phyloP scores from a whole-genome alignment of 2,888 invertebrate species.

The Apamea monoglypha region DNA sequence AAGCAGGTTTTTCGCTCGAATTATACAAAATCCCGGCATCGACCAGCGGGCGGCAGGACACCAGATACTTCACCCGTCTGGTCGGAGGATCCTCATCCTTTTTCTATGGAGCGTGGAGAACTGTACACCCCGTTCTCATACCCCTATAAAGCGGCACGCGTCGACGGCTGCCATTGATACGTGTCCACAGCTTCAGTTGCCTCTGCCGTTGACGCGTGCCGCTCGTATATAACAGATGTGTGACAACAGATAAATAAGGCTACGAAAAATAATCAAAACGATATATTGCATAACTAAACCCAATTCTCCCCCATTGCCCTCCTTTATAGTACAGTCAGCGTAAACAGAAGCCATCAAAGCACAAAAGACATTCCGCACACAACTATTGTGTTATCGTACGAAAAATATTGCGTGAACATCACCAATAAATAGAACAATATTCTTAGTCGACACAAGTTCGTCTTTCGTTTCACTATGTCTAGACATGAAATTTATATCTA shows the following conservation, averaged over 20 bases:
- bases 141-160: background rate
- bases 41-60: background rate
- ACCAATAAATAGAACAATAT: constrained; percentile 78
- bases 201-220: too few species aligned
- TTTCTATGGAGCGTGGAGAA: background rate
- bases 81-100: too few species aligned
- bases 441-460: constrained; percentile 75
- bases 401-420: constrained; percentile 75
- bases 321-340: constrained; percentile 34
- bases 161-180: too few species aligned
- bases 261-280: constrained; percentile 21
- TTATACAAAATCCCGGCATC: background rate
- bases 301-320: constrained; percentile 23
- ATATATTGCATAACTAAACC: constrained; percentile 40
- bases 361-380: constrained; percentile 47
- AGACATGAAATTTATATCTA: constrained; percentile 73
- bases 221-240: too few species aligned
- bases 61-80: too few species aligned
- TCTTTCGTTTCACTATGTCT: constrained; percentile 75
- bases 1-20: too few species aligned
- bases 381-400: constrained; percentile 50
- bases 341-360: constrained; percentile 51
- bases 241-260: constrained; percentile 1
- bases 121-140: too few species aligned
- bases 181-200: too few species aligned